Percentiles rank a stretch among this genome's conserved stretches.
These are phyloP conservation scores for Prochilodus magdalenae DNA, from an alignment of 2,113 vertebrate species.

Conservation along the genomic window DNA sequence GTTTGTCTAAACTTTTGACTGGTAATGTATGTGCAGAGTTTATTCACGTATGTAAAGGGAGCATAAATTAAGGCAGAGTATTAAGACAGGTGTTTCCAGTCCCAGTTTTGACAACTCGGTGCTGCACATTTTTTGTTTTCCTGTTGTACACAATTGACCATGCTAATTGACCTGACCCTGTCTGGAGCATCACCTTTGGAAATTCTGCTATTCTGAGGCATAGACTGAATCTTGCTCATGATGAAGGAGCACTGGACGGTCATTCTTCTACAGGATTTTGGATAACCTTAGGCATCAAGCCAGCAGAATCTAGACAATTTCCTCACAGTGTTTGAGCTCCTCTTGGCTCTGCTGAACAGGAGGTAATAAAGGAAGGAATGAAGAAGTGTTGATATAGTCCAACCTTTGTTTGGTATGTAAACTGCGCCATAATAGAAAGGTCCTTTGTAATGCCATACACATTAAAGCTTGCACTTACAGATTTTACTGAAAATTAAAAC, in stretches of 20 bases:
- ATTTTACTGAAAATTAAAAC: background rate
- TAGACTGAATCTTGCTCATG: conserved; percentile 1
- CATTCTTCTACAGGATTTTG: background rate
- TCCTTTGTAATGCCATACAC: background rate
- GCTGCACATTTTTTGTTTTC: no score
- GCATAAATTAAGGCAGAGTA: no score
- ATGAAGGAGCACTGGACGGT: background rate
- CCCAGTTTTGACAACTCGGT: no score
- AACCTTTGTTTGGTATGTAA: conserved; percentile 14
- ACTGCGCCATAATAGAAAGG: conserved; percentile 3
- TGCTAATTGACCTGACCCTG: no score
- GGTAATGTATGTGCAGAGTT: no score
- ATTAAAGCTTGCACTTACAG: background rate
- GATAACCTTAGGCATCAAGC: background rate
- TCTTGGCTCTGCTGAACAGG: background rate
- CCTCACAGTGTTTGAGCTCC: conserved; percentile 4
- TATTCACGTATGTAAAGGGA: no score
- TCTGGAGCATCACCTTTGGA: background rate
- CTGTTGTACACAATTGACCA: no score
- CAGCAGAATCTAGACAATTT: conserved; percentile 5
- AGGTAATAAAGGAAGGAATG: conserved; percentile 23
- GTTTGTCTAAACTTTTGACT: no score
- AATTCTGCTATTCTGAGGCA: background rate
- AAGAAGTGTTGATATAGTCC: conserved; percentile 13
- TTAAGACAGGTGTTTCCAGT: no score